These are phyloP conservation scores for Pteria penguin DNA, from an alignment of 2,888 invertebrate genomes.

Conservation along the genomic window DNA sequence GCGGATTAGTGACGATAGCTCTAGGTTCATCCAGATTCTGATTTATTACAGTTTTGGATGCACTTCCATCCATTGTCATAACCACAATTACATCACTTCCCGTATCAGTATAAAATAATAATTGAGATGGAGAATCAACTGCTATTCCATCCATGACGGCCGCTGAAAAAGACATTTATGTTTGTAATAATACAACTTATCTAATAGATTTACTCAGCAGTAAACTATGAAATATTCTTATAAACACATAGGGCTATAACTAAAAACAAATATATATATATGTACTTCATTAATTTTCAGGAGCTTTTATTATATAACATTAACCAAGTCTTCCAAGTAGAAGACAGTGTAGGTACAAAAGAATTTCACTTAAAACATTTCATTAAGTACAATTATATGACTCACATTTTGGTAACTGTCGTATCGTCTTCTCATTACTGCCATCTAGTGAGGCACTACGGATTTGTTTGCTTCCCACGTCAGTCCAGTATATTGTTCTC, in stretches of 20 bases:
- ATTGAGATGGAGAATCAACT: constrained; percentile 65
- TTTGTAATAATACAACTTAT: too few relatives aligned
- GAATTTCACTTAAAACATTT: too few relatives aligned
- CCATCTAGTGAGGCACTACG: constrained; percentile 62
- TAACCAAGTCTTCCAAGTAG: too few relatives aligned
- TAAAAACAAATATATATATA: too few relatives aligned
- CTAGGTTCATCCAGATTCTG: constrained; percentile 65
- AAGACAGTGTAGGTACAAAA: too few relatives aligned
- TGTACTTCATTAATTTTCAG: too few relatives aligned
- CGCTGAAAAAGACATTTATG: too few relatives aligned
- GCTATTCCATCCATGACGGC: constrained; percentile 69
- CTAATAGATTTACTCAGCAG: too few relatives aligned
- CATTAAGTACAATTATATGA: too few relatives aligned
- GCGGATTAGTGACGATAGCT: constrained; percentile 63
- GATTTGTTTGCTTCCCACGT: constrained; percentile 82
- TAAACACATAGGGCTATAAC: too few relatives aligned
- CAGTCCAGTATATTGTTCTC: constrained; percentile 88
- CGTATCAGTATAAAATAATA: constrained; percentile 73
- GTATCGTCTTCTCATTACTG: constrained; percentile 48
- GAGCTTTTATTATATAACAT: background rate
- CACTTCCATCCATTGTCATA: constrained; percentile 58
- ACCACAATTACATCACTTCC: constrained; percentile 65
- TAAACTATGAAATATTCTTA: too few relatives aligned
- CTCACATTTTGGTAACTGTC: constrained; percentile 40
- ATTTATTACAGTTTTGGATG: constrained; percentile 58